phyloP scores from a whole-genome alignment of 1,140 invertebrate genomes.

The Cydia pomonella region DNA sequence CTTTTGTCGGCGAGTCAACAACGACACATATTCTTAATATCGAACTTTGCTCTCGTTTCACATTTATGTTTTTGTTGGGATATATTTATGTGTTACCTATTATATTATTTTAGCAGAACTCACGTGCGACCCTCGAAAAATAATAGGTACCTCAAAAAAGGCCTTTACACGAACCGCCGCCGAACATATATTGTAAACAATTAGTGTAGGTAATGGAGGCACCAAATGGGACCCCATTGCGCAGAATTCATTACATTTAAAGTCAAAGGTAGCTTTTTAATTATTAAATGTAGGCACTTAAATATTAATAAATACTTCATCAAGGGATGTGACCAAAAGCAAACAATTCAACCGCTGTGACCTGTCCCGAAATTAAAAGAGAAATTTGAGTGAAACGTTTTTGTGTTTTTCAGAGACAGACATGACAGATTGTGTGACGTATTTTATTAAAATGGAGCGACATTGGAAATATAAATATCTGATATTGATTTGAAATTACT shows the following conservation, averaged over 20 bases:
- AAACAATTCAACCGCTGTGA: not conserved
- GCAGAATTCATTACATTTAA: not conserved
- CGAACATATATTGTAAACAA: conserved; percentile 9
- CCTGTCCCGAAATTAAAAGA: not conserved
- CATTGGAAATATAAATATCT: no score
- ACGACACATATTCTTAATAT: no score
- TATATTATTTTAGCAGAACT: no score
- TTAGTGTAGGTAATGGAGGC: conserved; percentile 1
- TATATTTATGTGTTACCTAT: no score
- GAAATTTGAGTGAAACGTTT: not conserved
- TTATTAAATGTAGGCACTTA: conserved; percentile 13
- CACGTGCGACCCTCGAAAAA: no score
- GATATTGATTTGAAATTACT: no score
- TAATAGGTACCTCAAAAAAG: not conserved
- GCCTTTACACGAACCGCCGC: not conserved
- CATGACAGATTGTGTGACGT: no score
- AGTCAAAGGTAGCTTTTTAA: conserved; percentile 1
- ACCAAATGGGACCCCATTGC: conserved; percentile 14
- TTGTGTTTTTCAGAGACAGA: no score
- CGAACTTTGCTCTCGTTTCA: no score
- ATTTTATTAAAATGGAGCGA: no score
- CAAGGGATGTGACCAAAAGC: not conserved
- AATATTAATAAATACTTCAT: conserved; percentile 10
- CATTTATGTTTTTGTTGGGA: no score
- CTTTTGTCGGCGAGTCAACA: no score